A percentile compares a stretch with the other conserved stretches of the same genome.
Conservation (phyloP, 2,113 vertebrate species). For the Colistium nudipinnis region DNA sequence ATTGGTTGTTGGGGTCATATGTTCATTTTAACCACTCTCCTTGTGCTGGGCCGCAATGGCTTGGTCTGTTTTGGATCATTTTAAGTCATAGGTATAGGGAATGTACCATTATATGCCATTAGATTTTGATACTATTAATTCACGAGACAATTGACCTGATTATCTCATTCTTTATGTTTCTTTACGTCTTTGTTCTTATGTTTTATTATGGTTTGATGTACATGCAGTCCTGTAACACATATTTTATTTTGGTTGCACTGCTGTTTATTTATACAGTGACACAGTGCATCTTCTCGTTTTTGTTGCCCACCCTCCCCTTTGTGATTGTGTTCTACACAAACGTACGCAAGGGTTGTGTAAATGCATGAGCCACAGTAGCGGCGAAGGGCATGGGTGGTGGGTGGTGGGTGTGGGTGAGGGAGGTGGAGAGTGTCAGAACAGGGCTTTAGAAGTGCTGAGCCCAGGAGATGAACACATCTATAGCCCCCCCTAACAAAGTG, state of each 20-base stretch:
- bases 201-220: no score
- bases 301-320: background rate
- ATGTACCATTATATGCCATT: no score
- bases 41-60: background rate
- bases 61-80: background rate
- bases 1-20: no score
- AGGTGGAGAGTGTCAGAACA: slow-evolving; percentile 15
- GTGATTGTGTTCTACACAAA: background rate
- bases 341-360: background rate
- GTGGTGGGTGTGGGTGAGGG: background rate
- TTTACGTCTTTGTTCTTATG: no score
- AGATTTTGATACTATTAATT: no score
- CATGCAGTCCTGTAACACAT: no score
- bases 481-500: slow-evolving; percentile 13
- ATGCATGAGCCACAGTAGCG: slow-evolving; percentile 1
- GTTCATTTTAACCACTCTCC: no score
- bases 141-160: no score
- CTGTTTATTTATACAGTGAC: background rate
- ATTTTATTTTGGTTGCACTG: background rate
- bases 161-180: no score
- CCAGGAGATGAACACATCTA: slow-evolving; percentile 67
- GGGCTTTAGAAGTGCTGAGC: slow-evolving; percentile 70
- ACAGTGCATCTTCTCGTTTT: background rate
- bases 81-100: no score
- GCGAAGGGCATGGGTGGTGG: slow-evolving; percentile 15